These are phyloP conservation scores for Astropecten irregularis DNA, from an alignment of 53 echinoderm and acorn worm genomes.

Conservation along the genomic window DNA sequence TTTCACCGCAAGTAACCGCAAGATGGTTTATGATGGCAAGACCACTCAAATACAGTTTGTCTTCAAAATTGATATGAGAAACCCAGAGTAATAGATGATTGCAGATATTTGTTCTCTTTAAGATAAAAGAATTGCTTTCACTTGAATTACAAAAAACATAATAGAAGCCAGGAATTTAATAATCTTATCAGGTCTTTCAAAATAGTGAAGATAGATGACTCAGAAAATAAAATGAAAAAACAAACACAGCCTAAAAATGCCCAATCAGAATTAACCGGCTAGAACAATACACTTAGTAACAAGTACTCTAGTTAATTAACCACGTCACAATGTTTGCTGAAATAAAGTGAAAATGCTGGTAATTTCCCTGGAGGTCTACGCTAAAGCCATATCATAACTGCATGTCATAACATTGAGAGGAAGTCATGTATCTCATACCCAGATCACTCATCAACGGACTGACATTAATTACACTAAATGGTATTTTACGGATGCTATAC, in stretches of 20 bases:
- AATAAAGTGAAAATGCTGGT: background rate
- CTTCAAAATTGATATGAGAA: no score
- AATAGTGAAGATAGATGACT: no score
- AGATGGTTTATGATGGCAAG: no score
- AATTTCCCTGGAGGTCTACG: background rate
- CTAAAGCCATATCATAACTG: background rate
- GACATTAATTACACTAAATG: conserved; percentile 50
- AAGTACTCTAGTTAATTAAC: conserved; percentile 14
- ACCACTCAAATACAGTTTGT: no score
- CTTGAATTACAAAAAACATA: no score
- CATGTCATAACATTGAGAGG: conserved; percentile 23
- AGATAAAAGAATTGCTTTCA: no score
- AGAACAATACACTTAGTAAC: conserved; percentile 35
- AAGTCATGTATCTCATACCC: background rate
- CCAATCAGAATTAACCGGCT: background rate
- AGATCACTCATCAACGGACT: conserved; percentile 5
- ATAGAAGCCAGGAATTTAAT: no score
- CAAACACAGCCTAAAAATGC: background rate
- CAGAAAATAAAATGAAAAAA: background rate
- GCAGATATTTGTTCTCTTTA: no score
- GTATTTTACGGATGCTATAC: background rate
- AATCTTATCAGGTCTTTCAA: no score
- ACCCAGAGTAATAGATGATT: no score
- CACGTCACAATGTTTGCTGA: background rate
- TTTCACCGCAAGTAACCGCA: no score